phyloP scores from a whole-genome alignment of 2,888 invertebrate species.

The Mesoligia furuncula region DNA sequence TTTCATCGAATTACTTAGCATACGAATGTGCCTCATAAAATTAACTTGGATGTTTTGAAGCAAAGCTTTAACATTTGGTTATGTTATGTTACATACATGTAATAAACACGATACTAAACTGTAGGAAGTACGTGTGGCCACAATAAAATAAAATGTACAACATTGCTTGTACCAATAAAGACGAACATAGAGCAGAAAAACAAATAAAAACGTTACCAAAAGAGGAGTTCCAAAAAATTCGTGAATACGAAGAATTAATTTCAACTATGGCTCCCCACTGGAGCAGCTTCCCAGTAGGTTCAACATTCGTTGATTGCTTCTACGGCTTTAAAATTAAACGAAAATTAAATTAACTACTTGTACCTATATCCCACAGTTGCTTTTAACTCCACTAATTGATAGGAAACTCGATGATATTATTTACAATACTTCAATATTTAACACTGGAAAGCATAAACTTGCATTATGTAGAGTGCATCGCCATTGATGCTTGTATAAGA shows the following conservation, averaged over 20 bases:
- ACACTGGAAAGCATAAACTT: conserved; percentile 1
- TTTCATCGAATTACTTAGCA: conserved; percentile 18
- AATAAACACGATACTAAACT: not conserved
- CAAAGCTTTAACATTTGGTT: not conserved
- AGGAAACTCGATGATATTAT: conserved; percentile 8
- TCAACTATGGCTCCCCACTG: conserved; percentile 60
- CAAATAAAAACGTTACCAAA: conserved; percentile 1
- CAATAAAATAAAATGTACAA: conserved; percentile 1
- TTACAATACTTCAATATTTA: not conserved
- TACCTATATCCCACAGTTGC: conserved; percentile 21
- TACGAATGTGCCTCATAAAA: conserved; percentile 15
- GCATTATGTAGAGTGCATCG: not conserved
- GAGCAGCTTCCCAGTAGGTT: conserved; percentile 53
- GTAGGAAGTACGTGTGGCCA: too few species aligned
- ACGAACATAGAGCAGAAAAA: conserved; percentile 1
- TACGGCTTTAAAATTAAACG: conserved; percentile 40
- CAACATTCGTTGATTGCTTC: conserved; percentile 60
- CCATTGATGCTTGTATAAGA: conserved; percentile 2
- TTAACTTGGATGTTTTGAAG: not conserved
- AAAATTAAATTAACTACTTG: conserved; percentile 36
- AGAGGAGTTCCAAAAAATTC: conserved; percentile 34
- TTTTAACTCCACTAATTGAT: conserved; percentile 29
- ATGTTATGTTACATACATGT: not conserved
- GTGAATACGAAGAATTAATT: conserved; percentile 63
- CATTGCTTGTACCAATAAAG: not conserved